Percentiles rank a stretch among this genome's conserved stretches.
phyloP scores from a whole-genome alignment of 2,888 invertebrate species.

The Drosophila nr. medialis region DNA sequence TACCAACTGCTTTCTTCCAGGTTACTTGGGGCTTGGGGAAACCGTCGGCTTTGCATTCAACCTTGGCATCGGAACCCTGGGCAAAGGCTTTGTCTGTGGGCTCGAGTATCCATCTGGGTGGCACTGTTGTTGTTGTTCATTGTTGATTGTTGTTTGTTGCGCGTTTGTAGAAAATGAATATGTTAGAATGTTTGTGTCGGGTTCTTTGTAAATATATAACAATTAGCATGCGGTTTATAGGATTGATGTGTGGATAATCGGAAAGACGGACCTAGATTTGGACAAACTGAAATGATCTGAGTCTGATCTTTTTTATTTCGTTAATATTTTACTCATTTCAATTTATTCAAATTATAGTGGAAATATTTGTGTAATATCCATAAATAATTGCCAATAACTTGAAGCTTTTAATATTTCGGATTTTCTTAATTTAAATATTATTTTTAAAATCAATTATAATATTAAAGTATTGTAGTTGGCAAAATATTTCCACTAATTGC shows the following conservation, averaged over 20 bases:
- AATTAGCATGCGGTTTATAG: constrained; percentile 74
- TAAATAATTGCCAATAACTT: background rate
- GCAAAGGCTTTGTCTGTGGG: constrained; percentile 98
- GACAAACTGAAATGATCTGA: constrained; percentile 60
- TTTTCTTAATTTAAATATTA: background rate
- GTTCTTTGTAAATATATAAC: constrained; percentile 4
- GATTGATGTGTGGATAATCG: constrained; percentile 37
- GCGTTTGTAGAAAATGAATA: constrained; percentile 49
- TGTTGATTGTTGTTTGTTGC: constrained; percentile 6
- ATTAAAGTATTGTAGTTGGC: background rate
- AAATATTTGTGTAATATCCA: constrained; percentile 39
- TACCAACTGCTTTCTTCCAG: constrained; percentile 98
- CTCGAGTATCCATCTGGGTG: constrained; percentile 97
- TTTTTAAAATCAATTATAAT: background rate
- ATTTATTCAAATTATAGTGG: constrained; percentile 33
- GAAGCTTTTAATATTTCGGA: too few relatives aligned
- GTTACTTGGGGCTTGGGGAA: constrained; percentile 97
- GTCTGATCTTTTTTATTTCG: constrained; percentile 3
- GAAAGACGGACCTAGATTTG: constrained; percentile 73
- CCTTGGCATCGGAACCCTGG: constrained; percentile 96
- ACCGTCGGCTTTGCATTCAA: constrained; percentile 98
- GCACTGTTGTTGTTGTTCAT: constrained; percentile 87
- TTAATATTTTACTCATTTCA: constrained; percentile 42
- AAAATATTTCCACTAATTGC: constrained; percentile 63
- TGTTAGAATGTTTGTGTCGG: constrained; percentile 57